A percentile compares a stretch with the other conserved stretches of the same genome.
Conservation (phyloP, 2,888 invertebrate genomes). For the Ectobius pallidus region DNA sequence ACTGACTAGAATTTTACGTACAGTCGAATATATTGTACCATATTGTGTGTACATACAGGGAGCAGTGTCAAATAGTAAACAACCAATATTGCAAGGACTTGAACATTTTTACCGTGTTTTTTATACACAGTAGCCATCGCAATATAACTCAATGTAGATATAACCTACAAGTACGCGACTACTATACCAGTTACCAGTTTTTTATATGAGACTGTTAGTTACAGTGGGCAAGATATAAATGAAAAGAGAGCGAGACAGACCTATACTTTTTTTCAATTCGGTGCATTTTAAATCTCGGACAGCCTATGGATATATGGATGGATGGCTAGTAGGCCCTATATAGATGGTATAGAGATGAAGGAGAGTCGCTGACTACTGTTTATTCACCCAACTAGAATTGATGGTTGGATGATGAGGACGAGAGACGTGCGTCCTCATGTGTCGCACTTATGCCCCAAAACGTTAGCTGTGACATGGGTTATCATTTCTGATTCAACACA, state of each 20-base stretch:
- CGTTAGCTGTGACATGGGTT: no score
- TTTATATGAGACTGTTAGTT: background rate
- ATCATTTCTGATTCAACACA: no score
- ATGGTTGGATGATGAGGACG: background rate
- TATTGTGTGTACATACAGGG: conserved; percentile 8
- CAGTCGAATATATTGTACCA: conserved; percentile 12
- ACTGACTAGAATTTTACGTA: background rate
- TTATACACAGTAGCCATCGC: background rate
- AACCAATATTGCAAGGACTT: conserved; percentile 12
- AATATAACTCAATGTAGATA: no score
- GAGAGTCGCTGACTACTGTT: background rate
- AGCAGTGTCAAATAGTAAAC: conserved; percentile 22
- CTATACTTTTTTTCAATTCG: background rate
- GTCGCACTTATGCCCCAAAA: no score
- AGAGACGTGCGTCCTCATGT: no score
- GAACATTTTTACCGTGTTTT: background rate
- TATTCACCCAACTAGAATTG: background rate
- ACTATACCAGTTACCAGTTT: background rate
- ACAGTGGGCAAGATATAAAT: background rate
- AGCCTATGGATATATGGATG: background rate
- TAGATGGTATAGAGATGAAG: background rate
- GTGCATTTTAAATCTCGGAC: background rate
- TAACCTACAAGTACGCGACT: background rate
- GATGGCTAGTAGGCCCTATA: background rate
- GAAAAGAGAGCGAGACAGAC: no score